phyloP scores from a whole-genome alignment of 2,888 invertebrate genomes.

The Tortricodes alternella region DNA sequence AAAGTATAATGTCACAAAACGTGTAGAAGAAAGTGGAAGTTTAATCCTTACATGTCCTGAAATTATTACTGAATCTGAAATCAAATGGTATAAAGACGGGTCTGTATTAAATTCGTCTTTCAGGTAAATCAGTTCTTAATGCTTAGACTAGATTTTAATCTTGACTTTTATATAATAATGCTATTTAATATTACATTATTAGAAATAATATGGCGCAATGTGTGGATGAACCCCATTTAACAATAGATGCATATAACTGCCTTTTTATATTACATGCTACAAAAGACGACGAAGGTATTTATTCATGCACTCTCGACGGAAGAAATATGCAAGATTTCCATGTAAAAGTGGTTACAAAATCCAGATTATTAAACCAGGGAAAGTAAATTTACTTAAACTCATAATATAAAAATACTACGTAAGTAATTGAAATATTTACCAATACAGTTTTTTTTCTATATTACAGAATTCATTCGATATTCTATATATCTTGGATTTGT shows the following conservation, averaged over 20 bases:
- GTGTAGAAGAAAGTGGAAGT: slow-evolving; percentile 79
- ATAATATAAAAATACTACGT: too few species aligned
- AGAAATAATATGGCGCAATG: slow-evolving; percentile 45
- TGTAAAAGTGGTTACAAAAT: slow-evolving; percentile 76
- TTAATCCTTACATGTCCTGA: slow-evolving; percentile 81
- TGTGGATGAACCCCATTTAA: slow-evolving; percentile 67
- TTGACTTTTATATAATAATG: too few species aligned
- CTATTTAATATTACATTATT: not conserved
- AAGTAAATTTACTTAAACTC: slow-evolving; percentile 13
- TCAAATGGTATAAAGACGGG: slow-evolving; percentile 82
- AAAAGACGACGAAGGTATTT: slow-evolving; percentile 85
- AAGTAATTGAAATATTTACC: too few species aligned
- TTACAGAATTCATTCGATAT: slow-evolving; percentile 80
- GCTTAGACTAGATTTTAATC: too few species aligned
- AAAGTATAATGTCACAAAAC: slow-evolving; percentile 45
- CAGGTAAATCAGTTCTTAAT: slow-evolving; percentile 35
- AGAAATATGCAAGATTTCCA: slow-evolving; percentile 77
- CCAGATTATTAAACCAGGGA: slow-evolving; percentile 78
- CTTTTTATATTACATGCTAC: slow-evolving; percentile 83
- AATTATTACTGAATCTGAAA: slow-evolving; percentile 68
- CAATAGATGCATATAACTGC: slow-evolving; percentile 81
- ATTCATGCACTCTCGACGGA: slow-evolving; percentile 86
- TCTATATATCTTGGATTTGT: slow-evolving; percentile 83
- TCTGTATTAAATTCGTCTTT: slow-evolving; percentile 60
- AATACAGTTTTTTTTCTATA: slow-evolving; percentile 37